phyloP scores from a whole-genome alignment of 1,140 invertebrate genomes.

The Atta texana region DNA sequence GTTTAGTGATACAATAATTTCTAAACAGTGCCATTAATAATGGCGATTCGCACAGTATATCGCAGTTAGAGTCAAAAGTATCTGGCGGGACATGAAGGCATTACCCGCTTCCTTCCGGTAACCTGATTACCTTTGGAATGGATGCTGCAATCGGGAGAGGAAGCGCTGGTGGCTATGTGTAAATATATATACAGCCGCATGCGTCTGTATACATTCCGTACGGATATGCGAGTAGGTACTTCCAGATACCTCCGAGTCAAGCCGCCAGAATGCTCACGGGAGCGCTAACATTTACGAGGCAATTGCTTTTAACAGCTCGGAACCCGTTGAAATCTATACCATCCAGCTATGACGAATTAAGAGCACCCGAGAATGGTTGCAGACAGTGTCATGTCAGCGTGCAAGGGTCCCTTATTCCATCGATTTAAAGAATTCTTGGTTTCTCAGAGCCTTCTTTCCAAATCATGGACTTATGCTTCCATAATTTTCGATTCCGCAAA shows the following conservation, averaged over 20 bases:
- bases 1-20: not conserved
- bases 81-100: slow-evolving; percentile 42
- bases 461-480: slow-evolving; percentile 38
- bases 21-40: slow-evolving; percentile 40
- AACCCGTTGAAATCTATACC: slow-evolving; percentile 34
- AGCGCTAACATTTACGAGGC: slow-evolving; percentile 78
- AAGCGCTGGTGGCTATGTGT: slow-evolving; percentile 66
- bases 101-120: slow-evolving; percentile 69
- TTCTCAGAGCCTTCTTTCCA: slow-evolving; percentile 13
- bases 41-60: slow-evolving; percentile 39
- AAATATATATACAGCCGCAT: slow-evolving; percentile 26
- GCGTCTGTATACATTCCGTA: slow-evolving; percentile 16
- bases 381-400: not conserved
- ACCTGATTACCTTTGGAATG: slow-evolving; percentile 78
- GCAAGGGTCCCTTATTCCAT: not conserved
- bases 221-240: slow-evolving; percentile 27
- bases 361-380: not conserved
- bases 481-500: slow-evolving; percentile 28
- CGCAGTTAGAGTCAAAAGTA: slow-evolving; percentile 49
- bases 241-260: slow-evolving; percentile 75
- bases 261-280: slow-evolving; percentile 70
- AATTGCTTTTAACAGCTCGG: slow-evolving; percentile 69
- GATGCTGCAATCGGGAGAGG: slow-evolving; percentile 78
- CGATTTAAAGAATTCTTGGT: not conserved
- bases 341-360: slow-evolving; percentile 27